A percentile compares a stretch with the other conserved stretches of the same genome.
These are phyloP conservation scores for Macrobrachium nipponense DNA, from an alignment of 1,140 invertebrate species.

Conservation along the genomic window DNA sequence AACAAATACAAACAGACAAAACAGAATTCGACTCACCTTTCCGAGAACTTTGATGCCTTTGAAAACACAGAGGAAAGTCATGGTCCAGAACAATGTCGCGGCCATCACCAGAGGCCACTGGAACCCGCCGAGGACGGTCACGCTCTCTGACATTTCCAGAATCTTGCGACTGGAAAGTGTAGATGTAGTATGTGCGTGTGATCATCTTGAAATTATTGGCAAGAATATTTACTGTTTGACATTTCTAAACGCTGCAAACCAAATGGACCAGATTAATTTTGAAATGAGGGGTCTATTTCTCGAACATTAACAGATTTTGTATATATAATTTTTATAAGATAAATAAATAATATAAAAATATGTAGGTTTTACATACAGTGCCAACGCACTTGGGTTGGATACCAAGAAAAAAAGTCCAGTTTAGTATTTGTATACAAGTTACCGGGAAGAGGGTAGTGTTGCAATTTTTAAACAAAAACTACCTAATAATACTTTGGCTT, in stretches of 20 bases:
- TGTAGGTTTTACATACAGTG: too few relatives aligned
- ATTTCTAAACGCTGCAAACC: neutral
- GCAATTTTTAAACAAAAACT: too few relatives aligned
- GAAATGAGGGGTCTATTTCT: too few relatives aligned
- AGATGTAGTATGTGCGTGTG: neutral
- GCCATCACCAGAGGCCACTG: slow-evolving; percentile 73
- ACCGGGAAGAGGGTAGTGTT: too few relatives aligned
- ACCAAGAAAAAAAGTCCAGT: too few relatives aligned
- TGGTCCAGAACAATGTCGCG: slow-evolving; percentile 72
- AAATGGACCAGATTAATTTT: too few relatives aligned
- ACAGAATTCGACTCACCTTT: slow-evolving; percentile 74
- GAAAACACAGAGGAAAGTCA: slow-evolving; percentile 74
- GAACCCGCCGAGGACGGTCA: slow-evolving; percentile 84
- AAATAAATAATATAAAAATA: too few relatives aligned
- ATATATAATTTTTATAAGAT: too few relatives aligned
- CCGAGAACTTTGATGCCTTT: slow-evolving; percentile 78
- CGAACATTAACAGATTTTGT: too few relatives aligned
- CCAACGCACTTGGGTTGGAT: too few relatives aligned
- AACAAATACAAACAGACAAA: too few relatives aligned
- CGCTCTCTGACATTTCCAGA: slow-evolving; percentile 85
- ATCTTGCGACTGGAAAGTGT: slow-evolving; percentile 80
- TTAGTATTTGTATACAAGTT: too few relatives aligned
- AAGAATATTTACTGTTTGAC: neutral
- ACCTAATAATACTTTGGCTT: neutral
- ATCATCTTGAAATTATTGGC: neutral